Conservation (phyloP, 2,888 invertebrate species). For the Chalcosyrphus nemorum region DNA sequence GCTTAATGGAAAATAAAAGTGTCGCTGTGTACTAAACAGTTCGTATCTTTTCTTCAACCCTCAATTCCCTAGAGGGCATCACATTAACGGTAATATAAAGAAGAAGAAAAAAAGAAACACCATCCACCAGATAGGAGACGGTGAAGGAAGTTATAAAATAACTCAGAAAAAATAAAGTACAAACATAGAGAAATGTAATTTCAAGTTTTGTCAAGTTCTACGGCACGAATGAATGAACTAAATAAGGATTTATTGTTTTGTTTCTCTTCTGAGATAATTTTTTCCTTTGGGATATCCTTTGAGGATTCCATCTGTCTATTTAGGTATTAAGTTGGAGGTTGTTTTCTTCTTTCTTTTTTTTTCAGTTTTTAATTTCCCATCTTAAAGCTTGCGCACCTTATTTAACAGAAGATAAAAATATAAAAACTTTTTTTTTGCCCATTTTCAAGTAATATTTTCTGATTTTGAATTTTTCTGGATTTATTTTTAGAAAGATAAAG, state of each 20-base stretch:
- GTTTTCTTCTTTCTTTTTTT: conserved; percentile 9
- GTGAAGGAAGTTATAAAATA: conserved; percentile 25
- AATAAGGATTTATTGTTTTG: conserved; percentile 72
- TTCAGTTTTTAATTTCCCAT: conserved; percentile 23
- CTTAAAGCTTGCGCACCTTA: conserved; percentile 41
- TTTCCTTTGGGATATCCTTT: conserved; percentile 49
- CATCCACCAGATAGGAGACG: neutral
- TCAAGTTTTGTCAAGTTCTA: conserved; percentile 67
- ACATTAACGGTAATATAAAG: conserved; percentile 57
- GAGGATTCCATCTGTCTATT: conserved; percentile 66
- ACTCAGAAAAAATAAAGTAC: conserved; percentile 1
- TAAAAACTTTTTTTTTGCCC: neutral
- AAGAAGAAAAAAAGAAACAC: no score
- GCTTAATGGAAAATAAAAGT: conserved; percentile 73
- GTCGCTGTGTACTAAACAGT: conserved; percentile 62
- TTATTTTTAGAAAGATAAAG: neutral
- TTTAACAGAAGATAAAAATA: conserved; percentile 42
- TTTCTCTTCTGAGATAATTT: conserved; percentile 23
- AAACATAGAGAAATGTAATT: conserved; percentile 63
- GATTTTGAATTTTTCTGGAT: neutral
- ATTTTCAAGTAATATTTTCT: neutral
- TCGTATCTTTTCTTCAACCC: conserved; percentile 50
- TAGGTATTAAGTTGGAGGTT: conserved; percentile 36
- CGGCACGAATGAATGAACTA: conserved; percentile 65
- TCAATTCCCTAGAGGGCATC: conserved; percentile 57